Conservation (phyloP, 2,797 vertebrate genomes). For the Vireo griseus region DNA sequence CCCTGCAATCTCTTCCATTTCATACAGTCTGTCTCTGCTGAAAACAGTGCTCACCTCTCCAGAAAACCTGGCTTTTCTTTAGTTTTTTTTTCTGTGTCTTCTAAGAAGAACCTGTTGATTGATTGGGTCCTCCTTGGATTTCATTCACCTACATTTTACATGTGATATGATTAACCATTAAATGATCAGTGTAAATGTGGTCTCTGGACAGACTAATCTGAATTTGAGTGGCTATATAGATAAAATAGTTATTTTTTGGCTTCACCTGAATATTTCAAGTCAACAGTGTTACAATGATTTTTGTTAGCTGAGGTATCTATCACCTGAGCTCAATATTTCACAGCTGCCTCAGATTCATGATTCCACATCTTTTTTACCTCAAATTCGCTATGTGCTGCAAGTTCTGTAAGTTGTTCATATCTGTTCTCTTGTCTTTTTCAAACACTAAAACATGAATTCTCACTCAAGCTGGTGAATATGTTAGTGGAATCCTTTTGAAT, state of each 20-base stretch:
- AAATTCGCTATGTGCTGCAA: fast-evolving
- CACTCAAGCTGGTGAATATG: not conserved
- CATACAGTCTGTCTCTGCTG: not conserved
- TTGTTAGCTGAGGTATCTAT: not conserved
- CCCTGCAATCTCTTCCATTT: not conserved
- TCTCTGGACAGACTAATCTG: not conserved
- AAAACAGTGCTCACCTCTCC: not conserved
- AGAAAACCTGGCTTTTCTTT: fast-evolving
- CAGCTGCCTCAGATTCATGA: not conserved
- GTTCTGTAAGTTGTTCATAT: not conserved
- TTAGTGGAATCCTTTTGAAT: not conserved
- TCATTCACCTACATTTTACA: fast-evolving
- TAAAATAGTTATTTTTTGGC: not conserved
- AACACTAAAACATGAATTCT: not conserved
- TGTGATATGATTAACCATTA: not conserved
- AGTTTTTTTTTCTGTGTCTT: not conserved
- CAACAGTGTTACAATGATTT: not conserved
- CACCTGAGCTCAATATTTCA: not conserved
- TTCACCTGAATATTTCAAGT: not conserved
- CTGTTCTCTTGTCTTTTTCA: not conserved
- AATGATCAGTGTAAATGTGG: not conserved
- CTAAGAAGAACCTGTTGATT: not conserved
- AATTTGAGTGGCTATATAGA: not conserved
- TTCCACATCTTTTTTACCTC: not conserved
- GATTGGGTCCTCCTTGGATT: not conserved